Base-by-base conservation (phyloP, 2,797 vertebrate genomes). In the Semotilus atromaculatus region DNA sequence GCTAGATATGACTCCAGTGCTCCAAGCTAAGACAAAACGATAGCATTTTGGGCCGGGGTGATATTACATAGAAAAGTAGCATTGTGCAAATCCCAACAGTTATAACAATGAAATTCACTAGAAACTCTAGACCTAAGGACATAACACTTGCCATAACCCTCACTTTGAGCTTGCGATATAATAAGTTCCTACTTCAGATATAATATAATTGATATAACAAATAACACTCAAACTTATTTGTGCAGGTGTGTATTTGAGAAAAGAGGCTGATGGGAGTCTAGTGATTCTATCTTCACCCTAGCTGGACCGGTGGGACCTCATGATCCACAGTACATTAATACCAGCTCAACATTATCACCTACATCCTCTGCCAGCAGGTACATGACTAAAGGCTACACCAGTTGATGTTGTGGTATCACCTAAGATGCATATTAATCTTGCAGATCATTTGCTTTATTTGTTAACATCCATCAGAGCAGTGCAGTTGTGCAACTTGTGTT, bases 361-460 rank as follows among this genome's bases (percentile, higher is more conserved):
- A 97, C 0, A 97, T 98, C 83, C 96, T 99, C 87, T 98, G 97
- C 94, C 97, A 99, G 75, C 98, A 98, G 97, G 97, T 99, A 92
- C 60, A 85, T 45, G 53, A n/a, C 77, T 77, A 80, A 85, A 84
- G 68, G 55, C 62, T 83, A 23, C 72, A 68, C 84, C 73, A 34
- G 13, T 43, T 53, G 29, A 73, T 84, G 62, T 55, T 48, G 74
- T 75, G 34, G 23, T 86, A 81, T 83, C 31, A 76, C 16, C 8
- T 67, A 48, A 74, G 3, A 74, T 74, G 16, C 45, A 55, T 75
- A 83, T 26, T 66, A 75, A 51, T 76, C 18, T 29, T 58, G n/a
- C 23, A 75, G 58, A 51, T 80, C 4, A 53, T 80, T 85, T 64
- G 1, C 13, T 66, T 58, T 21, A 66, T 72, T 77, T 77, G 31